Base-by-base conservation (phyloP, 2,888 invertebrate genomes). In the Corythucha ciliata region DNA sequence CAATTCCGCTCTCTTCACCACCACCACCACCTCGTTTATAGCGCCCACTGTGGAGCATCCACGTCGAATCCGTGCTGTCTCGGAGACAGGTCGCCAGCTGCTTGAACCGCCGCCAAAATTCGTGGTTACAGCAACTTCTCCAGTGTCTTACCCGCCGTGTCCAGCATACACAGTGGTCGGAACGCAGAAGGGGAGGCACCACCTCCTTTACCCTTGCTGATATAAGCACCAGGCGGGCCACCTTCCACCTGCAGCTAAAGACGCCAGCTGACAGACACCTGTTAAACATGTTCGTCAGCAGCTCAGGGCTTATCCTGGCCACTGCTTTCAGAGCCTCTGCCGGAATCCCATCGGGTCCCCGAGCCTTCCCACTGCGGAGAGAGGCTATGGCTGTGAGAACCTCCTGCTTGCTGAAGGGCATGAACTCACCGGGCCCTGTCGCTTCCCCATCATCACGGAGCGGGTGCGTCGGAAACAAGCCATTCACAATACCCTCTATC, bases 61-160 rank as follows among this genome's bases (percentile, higher is more conserved):
- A 46, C 44, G 8, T 56, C 20, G 44, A 60, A 60, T 1, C 60
- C 59, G 22, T 57, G 48, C 32, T 61, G 58, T 27, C 54, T 48
- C 1, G 58, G 56, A 16, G 32, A 53, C 16, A 62, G 48, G 20
- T 44, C 52, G 8, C 57, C 59, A 24, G 45, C 52, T 25, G 32
- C 41, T 44, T 58, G 57, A 4, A 62, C 27, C 21, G 53, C 52
- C 34, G 53, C 40, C 10, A 46, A 29, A 22, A 65, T 40, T 45
- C 63, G 57, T n/a, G 41, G 48, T 29, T 56, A 57, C 22, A 63
- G 42, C n/a, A 64, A 8, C 40, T 58, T 60, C 49, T 65, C 64
- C 5, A 61, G 53, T 0, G 63, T 41, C 52, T 51, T 45, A 18
- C 45, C 37, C 24, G 36, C 39, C 32, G 50, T 54, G 34, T 54